Evolutionary conservation across 2,888 invertebrate genomes (phyloP).

Genomic region (Thera britannica): DNA sequence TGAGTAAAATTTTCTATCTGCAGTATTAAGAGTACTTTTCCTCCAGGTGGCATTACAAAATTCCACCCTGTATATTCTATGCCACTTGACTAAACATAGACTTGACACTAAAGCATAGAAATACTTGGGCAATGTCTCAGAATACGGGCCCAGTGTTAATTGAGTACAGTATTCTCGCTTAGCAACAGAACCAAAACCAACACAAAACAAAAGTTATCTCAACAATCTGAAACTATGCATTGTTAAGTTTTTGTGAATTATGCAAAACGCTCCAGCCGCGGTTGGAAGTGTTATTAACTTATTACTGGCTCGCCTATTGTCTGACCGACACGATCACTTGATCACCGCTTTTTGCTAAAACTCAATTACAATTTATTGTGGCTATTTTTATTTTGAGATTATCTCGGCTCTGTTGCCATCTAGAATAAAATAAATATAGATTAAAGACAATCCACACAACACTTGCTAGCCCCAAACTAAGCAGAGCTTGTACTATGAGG

Average conservation of each 20-base stretch:
- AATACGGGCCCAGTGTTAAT: not conserved
- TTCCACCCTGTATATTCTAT: too few relatives aligned
- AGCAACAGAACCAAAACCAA: constrained; percentile 31
- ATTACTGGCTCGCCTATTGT: constrained; percentile 36
- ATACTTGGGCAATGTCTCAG: not conserved
- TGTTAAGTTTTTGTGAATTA: constrained; percentile 40
- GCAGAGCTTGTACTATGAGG: too few relatives aligned
- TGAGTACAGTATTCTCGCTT: constrained; percentile 4
- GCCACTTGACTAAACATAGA: too few relatives aligned
- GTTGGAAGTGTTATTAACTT: constrained; percentile 28
- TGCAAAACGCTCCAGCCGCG: constrained; percentile 30
- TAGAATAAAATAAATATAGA: too few relatives aligned
- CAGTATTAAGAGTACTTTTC: too few relatives aligned
- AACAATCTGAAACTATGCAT: constrained; percentile 32
- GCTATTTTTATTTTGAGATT: not conserved
- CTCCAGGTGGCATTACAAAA: too few relatives aligned
- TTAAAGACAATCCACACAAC: too few relatives aligned
- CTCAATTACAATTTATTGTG: constrained; percentile 39
- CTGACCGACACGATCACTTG: constrained; percentile 35
- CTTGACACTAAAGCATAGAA: too few relatives aligned
- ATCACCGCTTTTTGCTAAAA: constrained; percentile 33
- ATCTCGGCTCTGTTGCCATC: not conserved
- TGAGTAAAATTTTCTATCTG: too few relatives aligned
- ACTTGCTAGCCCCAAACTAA: too few relatives aligned
- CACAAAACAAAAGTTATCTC: constrained; percentile 30